Evolutionary conservation across 2,888 invertebrate genomes (phyloP), one percentile per base, ranked within the genome.

Genomic region (Rhagium mordax): DNA sequence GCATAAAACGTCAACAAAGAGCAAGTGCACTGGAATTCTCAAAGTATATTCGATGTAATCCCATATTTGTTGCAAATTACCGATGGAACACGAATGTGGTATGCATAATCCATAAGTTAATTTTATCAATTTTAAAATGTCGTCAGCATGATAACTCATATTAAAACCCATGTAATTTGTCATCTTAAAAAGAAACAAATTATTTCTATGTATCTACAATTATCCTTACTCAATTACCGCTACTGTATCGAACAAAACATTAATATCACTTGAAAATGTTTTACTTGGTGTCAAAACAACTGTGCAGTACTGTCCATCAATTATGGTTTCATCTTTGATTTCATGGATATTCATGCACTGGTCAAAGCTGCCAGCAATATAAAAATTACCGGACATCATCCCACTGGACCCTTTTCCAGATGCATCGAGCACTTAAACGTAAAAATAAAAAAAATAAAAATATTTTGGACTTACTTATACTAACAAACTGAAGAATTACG

Each of bases 11-110:
- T 80, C 78, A 18, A 53, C 29, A 20, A 80, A 75, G 18, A 73
- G 27, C 0, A 79, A 10, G 48, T 80, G 82, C 15, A 79, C 29
- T 8, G 80, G 79, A 29, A 79, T 16, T 59, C 55, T 70, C 29
- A 81, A 79, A 49, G 78, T 75, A 21, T 69, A 27, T 71, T 82
- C 81, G 0, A 79, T 18, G 64, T 82, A 75, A 59, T 81, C 76
- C 82, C 82, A 81, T 8, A 82, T 59, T 20, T 74, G 74, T 59
- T 82, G 81, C 13, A 82, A 53, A 21, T 75, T 77, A 8, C 71
- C 74, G 8, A 81, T 77, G 8, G 77, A 76, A 65, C 82, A 82
- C 2, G 81, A 76, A 21, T 75, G 70, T 0, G 82, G 82, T 16
- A 82, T 68, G 47, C 82, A 82, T 24, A 81, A 7, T 6, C 82